Evolutionary conservation across 2,888 invertebrate genomes (phyloP), one percentile per base, ranked within the genome.

Genomic region (Pardosa pseudoannulata): DNA sequence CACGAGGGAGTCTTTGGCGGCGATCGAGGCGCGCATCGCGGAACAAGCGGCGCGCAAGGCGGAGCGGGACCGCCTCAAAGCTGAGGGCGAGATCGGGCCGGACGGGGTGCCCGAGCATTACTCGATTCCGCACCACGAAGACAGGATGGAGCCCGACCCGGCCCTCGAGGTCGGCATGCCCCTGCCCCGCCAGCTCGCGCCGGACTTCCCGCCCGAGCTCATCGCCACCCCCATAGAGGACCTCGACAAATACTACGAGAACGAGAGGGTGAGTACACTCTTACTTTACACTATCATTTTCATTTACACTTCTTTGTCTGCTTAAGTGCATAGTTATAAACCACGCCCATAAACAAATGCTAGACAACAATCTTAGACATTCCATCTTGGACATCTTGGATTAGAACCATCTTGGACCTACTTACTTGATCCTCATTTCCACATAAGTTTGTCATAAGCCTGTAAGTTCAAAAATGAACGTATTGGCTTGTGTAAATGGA

Each of bases 211-310:
- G 92, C 94, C 95, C 92, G 97, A 98, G 94, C 94, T 98, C 93
- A 94, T 97, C 93, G 98, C 97, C 93, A 97, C 96, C 93, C 98
- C 98, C 92, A 95, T 98, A 93, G 98, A 98, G 94, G 98, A 98
- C 94, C 96, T 98, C 93, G 98, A 98, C 93, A 95, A 95, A 92
- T 98, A 94, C 94, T 98, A 98, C 94, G 95, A 95, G 93, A 97
- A 97, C 94, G 95, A 96, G 94, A 96, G 94, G 95, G 98, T 98
- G 93, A 94, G 94, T 92, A 31, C 31, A 1, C n/a, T n/a, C n/a
- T n/a, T n/a, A n/a, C n/a, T n/a, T n/a, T n/a, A n/a, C n/a, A n/a
- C n/a, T n/a, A n/a, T n/a, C n/a, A n/a, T n/a, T n/a, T n/a, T n/a
- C n/a, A n/a, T n/a, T n/a, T n/a, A n/a, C n/a, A n/a, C n/a, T n/a